Conservation (phyloP, 2,113 vertebrate genomes). For the Labeo catla region DNA sequence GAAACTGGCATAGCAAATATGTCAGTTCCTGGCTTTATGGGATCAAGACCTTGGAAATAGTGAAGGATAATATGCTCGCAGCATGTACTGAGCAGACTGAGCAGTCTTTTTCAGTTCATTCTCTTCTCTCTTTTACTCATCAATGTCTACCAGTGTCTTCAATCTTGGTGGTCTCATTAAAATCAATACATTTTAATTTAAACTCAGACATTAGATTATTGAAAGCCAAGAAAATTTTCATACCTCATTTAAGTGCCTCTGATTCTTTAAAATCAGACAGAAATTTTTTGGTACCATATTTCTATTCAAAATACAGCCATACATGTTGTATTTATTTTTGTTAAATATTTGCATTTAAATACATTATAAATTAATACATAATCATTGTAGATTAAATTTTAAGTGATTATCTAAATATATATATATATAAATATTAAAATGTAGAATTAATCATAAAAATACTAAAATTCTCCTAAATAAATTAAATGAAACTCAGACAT, state of each 20-base stretch:
- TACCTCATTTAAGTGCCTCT: not conserved
- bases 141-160: not conserved
- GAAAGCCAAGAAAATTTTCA: not conserved
- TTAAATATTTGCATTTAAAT: not conserved
- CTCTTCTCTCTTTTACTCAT: not conserved
- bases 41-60: conserved; percentile 19
- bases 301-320: not conserved
- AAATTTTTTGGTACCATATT: not conserved
- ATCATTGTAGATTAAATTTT: not conserved
- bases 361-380: not conserved
- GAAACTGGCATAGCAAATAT: conserved; percentile 16
- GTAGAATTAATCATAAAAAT: too few relatives aligned
- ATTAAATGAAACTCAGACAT: too few relatives aligned
- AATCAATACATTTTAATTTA: too few relatives aligned
- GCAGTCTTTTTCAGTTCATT: not conserved
- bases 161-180: not conserved
- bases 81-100: not conserved
- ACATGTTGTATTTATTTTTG: not conserved
- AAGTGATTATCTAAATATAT: too few relatives aligned
- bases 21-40: not conserved
- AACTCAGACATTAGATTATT: not conserved
- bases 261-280: not conserved
- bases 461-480: too few relatives aligned
- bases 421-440: too few relatives aligned
- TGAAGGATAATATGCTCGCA: not conserved